Evolutionary conservation across 2,888 invertebrate genomes (phyloP).

Genomic region (Drosophila gaucha): DNA sequence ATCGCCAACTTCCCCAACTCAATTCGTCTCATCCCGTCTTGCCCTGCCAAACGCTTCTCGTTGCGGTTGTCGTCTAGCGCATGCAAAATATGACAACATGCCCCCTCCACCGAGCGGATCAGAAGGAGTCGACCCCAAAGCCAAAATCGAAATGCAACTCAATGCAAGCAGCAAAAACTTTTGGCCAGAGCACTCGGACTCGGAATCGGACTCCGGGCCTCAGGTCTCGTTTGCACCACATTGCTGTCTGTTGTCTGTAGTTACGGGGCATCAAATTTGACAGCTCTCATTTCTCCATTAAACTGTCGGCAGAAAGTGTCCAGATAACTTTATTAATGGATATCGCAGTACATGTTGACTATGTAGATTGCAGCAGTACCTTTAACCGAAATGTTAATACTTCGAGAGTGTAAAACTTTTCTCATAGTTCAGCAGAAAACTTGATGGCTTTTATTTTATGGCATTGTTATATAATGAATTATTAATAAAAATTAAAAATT

Average conservation of each 20-base stretch:
- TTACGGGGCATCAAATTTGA: slow-evolving; percentile 48
- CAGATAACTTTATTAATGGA: slow-evolving; percentile 22
- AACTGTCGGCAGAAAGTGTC: slow-evolving; percentile 23
- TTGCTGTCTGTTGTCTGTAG: slow-evolving; percentile 28
- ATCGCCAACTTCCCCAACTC: slow-evolving; percentile 32
- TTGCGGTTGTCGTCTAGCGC: slow-evolving; percentile 38
- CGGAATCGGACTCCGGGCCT: too few species aligned
- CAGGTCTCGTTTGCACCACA: slow-evolving; percentile 27
- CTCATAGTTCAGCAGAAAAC: background rate
- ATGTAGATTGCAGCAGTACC: background rate
- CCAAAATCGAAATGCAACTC: slow-evolving; percentile 41
- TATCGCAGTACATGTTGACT: background rate
- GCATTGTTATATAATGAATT: background rate
- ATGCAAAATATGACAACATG: slow-evolving; percentile 76
- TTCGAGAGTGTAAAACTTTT: background rate
- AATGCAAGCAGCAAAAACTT: slow-evolving; percentile 35
- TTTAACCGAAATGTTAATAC: background rate
- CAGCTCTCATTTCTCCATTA: slow-evolving; percentile 31
- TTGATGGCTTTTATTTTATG: too few species aligned
- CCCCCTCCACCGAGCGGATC: slow-evolving; percentile 37
- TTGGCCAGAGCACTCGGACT: slow-evolving; percentile 7
- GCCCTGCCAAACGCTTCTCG: background rate
- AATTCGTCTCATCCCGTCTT: background rate
- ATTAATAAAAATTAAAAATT: too few species aligned
- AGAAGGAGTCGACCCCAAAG: slow-evolving; percentile 29